Base-by-base conservation (phyloP, 2,888 invertebrate genomes). In the Elgonia sp. region DNA sequence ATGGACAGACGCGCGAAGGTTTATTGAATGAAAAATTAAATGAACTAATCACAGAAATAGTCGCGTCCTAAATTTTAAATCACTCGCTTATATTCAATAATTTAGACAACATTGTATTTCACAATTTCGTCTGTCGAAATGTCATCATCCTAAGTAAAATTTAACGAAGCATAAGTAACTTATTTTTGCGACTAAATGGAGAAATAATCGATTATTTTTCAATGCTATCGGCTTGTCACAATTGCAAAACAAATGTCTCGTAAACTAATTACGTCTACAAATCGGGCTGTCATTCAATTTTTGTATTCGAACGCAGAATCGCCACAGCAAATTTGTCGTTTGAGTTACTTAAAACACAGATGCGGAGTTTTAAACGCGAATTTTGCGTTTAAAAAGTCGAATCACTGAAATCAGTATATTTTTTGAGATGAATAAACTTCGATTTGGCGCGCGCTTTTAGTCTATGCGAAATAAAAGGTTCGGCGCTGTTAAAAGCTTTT, bases 401-500 rank as follows among this genome's bases (percentile, higher is more conserved):
- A 10, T 50, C 16, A 12, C 9, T 21, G 75, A 39, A 77, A 69
- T 79, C 65, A 50, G 70, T 81, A 42, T 60, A 40, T 63, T 72
- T n/a, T 70, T 67, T 53, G 63, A 53, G 42, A 70, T 16, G 62
- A 72, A 63, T 62, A 55, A 77, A 77, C 40, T 60, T 57, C 18
- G 55, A 84, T 72, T 85, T 57, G 20, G n/a, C 75, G 53, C 80
- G 67, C 67, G 62, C 63, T 65, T 70, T 72, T 67, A 29, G 57
- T 69, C 75, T 40, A 21, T 46, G 40, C 46, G 67, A 81, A 80
- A 85, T 72, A 67, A 79, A 72, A 79, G 60, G 40, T 42, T 50
- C 7, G 29, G 16, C 42, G 57, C 46, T 40, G 80, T 53, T 80
- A 60, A 85, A 85, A 80, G 80, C 85, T 80, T 85, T 84, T 75